Base-by-base conservation (phyloP, 2,888 invertebrate species). In the Drosophila recens region DNA sequence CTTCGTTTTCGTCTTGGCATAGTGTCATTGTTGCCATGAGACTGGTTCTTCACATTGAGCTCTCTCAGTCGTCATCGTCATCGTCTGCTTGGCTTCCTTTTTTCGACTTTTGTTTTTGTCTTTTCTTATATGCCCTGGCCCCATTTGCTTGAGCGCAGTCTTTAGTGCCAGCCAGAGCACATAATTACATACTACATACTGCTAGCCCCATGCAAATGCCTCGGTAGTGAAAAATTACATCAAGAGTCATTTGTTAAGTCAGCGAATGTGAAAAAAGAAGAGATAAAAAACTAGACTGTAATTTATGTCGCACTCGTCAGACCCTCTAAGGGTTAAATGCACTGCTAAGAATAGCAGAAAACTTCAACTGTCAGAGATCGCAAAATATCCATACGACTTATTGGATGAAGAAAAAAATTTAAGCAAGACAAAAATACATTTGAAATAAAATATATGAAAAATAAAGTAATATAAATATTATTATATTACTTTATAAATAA, bases 121-220 rank as follows among this genome's bases (percentile, higher is more conserved):
- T 56, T 54, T 67, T 48, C 54, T 30, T 53, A 45, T 65, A 43
- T 51, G 63, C 46, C 46, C 63, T 86, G 81, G 72, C 74, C 84
- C 76, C 87, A 73, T 89, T 89, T 75, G 89, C 75, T 74, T 87
- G 76, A 73, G 70, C 70, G 76, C 72, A 59, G 81, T 73, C 75
- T 75, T 82, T 77, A 80, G 74, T 82, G 75, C 36, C 49, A 51
- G 67, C 45, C 61, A 46, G 64, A 51, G 70, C 72, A 81, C 69
- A 84, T 87, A 85, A 89, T 89, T 89, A 77, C 79, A 87, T 63
- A 59, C 58, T 54, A 65, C 63, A 15, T 56, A 34, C 42, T 20
- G 17, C 27, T 27, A 5, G 46, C 34, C 45, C 45, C 57, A 80
- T 65, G 72, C 77, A 80, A 80, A 68, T 75, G 69, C 34, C 56